Conservation (phyloP, 2,888 invertebrate species). For the Eupithecia subumbrata region DNA sequence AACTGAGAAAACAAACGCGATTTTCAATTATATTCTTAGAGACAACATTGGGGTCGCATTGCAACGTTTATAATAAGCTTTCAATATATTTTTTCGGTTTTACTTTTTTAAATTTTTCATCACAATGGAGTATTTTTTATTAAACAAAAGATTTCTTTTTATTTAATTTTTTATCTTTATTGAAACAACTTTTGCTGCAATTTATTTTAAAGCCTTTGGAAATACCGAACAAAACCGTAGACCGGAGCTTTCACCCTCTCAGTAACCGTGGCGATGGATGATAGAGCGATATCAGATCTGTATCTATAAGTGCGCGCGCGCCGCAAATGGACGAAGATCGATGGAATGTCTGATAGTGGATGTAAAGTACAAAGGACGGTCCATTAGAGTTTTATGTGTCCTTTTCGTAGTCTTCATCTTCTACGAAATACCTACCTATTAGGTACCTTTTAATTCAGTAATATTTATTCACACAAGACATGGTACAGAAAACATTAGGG, state of each 20-base stretch:
- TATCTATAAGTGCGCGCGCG: slow-evolving; percentile 39
- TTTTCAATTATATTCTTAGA: too few relatives aligned
- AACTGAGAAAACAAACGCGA: too few relatives aligned
- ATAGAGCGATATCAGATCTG: slow-evolving; percentile 43
- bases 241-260: slow-evolving; percentile 9
- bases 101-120: too few relatives aligned
- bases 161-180: too few relatives aligned
- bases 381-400: slow-evolving; percentile 18
- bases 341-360: slow-evolving; percentile 28
- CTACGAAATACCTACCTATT: not conserved
- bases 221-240: not conserved
- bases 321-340: slow-evolving; percentile 33
- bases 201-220: not conserved
- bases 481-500: too few relatives aligned
- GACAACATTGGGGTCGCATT: too few relatives aligned
- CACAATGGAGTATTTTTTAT: too few relatives aligned
- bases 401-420: slow-evolving; percentile 14
- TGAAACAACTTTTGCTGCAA: not conserved
- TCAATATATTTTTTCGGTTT: too few relatives aligned
- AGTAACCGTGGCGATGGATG: slow-evolving; percentile 38
- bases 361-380: slow-evolving; percentile 18
- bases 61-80: too few relatives aligned
- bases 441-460: not conserved
- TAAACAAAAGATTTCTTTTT: too few relatives aligned
- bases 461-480: too few relatives aligned